phyloP scores from a whole-genome alignment of 2,113 vertebrate genomes.

The Mesitornis unicolor region DNA sequence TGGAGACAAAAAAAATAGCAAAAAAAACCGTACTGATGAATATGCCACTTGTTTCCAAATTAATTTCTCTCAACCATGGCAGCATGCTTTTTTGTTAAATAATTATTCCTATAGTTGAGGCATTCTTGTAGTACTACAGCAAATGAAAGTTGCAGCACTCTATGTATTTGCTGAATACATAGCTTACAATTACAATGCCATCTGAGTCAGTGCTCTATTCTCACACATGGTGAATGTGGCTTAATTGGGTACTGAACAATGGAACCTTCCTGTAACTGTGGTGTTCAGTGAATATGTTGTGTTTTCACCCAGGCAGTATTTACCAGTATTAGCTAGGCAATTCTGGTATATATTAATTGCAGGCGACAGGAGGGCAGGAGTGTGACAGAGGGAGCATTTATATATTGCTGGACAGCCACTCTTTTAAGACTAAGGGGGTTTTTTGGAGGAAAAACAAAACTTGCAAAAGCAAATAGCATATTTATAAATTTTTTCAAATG shows the following conservation, averaged over 20 bases:
- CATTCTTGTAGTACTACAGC: background rate
- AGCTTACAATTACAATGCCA: background rate
- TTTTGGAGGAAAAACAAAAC: background rate
- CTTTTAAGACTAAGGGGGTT: background rate
- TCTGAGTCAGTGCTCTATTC: background rate
- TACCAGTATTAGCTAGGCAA: background rate
- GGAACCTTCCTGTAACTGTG: background rate
- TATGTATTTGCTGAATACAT: background rate
- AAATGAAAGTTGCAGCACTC: background rate
- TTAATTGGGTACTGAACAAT: background rate
- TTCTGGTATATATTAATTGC: background rate
- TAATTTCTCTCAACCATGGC: conserved; percentile 54
- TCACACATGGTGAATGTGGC: background rate
- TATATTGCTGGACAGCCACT: background rate
- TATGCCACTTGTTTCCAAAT: conserved; percentile 60
- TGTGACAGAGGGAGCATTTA: background rate
- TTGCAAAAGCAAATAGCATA: background rate
- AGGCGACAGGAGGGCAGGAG: rapidly evolving
- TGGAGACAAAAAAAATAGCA: conserved; percentile 55
- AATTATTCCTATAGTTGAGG: conserved; percentile 46
- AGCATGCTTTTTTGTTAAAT: conserved; percentile 41
- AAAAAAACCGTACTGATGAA: conserved; percentile 50
- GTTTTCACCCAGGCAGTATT: background rate
- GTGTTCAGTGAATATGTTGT: background rate
- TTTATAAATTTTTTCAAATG: background rate